Base-by-base conservation (phyloP, 2,797 vertebrate genomes). In the Neoniphon sammara region DNA sequence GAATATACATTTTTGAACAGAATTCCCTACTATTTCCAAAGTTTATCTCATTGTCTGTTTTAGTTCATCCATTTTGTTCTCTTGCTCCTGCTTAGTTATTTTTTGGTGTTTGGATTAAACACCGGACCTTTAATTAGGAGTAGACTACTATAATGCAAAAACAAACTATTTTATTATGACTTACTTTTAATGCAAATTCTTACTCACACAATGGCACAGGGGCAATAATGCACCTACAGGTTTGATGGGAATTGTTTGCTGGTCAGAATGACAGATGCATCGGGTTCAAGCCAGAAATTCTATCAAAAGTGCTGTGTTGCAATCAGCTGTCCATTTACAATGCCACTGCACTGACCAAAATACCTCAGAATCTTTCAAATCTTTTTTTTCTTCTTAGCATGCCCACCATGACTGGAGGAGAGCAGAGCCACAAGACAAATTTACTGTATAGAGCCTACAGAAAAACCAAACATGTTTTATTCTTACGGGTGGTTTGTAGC, bases 381-480 rank as follows among this genome's bases (percentile, higher is more conserved):
- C 30, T 31, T 31, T 31, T 46, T 42, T 47, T 60, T 15, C 59
- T 66, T 75, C 59, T 55, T 14, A 71, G 73, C 75, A 46, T 59
- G 56, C 84, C 85, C 78, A 61, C 55, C 76, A 70, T 70, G 73
- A 59, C 63, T 61, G 30, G 66, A 61, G 80, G 77, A 54, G 10
- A 75, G 71, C 12, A 31, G 69, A 82, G 71, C 82, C 82, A 77
- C 7, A 14, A 65, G 47, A 66, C 31, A 20, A 21, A 78, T 71
- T 83, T 85, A 77, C 65, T 80, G 85, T 69, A 71, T 55, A 54
- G 52, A 54, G 56, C 50, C 23, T 47, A 75, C 52, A 56, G 46
- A 72, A 66, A 56, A 82, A 74, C 86, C 70, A 77, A 82, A 84
- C 74, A 75, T 50, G 81, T 86, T 90, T 90, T 88, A 88, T 87